A percentile compares a stretch with the other conserved stretches of the same genome.
Conservation (phyloP, 1,140 invertebrate species). For the Heliconius congener region DNA sequence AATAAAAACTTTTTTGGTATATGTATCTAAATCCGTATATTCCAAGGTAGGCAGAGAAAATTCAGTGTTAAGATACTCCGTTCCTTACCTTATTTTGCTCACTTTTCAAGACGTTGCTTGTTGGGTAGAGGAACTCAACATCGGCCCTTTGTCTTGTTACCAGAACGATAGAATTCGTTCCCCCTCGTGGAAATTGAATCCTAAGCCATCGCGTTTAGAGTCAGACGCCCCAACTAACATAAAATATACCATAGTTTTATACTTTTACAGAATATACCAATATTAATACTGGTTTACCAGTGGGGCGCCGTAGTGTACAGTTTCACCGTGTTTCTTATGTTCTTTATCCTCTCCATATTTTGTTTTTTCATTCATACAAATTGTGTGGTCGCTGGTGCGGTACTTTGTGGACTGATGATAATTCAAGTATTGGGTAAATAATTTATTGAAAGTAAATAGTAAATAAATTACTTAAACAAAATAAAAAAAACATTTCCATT, state of each 20-base stretch:
- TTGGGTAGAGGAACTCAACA: too few species aligned
- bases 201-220: not conserved
- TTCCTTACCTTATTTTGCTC: too few species aligned
- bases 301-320: constrained; percentile 54
- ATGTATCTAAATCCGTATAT: too few species aligned
- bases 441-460: not conserved
- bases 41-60: too few species aligned
- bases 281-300: constrained; percentile 57
- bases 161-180: not conserved
- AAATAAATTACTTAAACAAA: not conserved
- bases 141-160: too few species aligned
- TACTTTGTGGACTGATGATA: constrained; percentile 46
- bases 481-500: too few species aligned
- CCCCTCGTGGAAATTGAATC: not conserved
- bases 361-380: constrained; percentile 60
- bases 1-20: too few species aligned
- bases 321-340: constrained; percentile 41
- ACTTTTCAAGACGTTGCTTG: too few species aligned
- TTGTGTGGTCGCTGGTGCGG: constrained; percentile 44
- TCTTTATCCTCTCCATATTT: constrained; percentile 48
- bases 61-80: too few species aligned
- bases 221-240: not conserved
- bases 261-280: constrained; percentile 55
- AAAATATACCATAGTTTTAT: not conserved
- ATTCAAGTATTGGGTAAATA: constrained; percentile 42